These are phyloP conservation scores for Panagrolaimus sp. DNA, from an alignment of 1,140 invertebrate species.

Conservation along the genomic window DNA sequence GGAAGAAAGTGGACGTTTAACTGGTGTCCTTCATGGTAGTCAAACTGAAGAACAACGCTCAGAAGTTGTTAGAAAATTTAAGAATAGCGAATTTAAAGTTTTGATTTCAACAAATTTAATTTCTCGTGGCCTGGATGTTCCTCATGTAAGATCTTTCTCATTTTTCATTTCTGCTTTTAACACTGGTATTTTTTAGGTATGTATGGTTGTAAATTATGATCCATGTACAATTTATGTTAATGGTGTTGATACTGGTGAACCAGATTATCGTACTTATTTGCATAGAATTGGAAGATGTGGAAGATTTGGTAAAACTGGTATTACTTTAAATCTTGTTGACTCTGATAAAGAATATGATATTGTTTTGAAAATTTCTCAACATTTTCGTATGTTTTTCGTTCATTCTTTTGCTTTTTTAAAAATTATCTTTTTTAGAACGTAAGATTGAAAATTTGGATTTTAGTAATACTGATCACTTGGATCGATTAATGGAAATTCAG, in stretches of 20 bases:
- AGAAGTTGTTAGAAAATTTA: conserved; percentile 80
- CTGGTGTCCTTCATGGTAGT: conserved; percentile 81
- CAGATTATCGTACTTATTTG: conserved; percentile 48
- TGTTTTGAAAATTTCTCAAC: no score
- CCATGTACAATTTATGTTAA: conserved; percentile 68
- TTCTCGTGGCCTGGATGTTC: conserved; percentile 86
- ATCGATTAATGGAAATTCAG: no score
- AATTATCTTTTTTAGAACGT: no score
- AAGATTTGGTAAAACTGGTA: conserved; percentile 52
- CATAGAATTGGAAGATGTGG: conserved; percentile 41
- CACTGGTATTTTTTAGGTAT: no score
- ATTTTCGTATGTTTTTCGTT: no score
- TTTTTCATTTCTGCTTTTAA: no score
- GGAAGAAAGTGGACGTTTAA: conserved; percentile 81
- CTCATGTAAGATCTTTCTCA: no score
- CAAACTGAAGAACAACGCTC: conserved; percentile 85
- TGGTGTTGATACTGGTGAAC: conserved; percentile 48
- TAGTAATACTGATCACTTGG: no score
- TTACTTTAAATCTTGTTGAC: no score
- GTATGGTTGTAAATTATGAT: conserved; percentile 98
- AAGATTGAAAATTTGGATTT: no score
- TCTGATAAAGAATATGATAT: no score
- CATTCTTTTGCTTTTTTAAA: no score
- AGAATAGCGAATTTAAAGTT: conserved; percentile 83
- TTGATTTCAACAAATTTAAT: conserved; percentile 96